Base-by-base conservation (phyloP, 1,140 invertebrate genomes). In the Aricia agestis region DNA sequence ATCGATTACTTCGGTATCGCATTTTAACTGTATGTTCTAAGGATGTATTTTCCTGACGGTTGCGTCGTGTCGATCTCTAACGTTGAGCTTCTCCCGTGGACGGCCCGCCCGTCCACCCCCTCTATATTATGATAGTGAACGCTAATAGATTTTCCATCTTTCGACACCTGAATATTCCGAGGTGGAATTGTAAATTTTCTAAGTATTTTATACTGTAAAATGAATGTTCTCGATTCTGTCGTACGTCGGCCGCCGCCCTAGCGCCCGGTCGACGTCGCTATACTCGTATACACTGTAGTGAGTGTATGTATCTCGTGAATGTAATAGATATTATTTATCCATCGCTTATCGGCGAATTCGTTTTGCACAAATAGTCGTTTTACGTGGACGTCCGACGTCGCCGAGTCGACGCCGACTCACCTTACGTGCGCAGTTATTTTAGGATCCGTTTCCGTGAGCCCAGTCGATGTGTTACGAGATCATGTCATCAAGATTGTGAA, bases 141-240 rank as follows among this genome's bases (percentile, higher is more conserved):
- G 74, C 76, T 74, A 72, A 69, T 76, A 75, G 68, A 69, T 70
- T 72, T 65, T 78, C 79, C 78, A 76, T 76, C 77, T 79, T 75
- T 76, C 74, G 71, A 79, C 79, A 45, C 72, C 72, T 80, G 79
- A 81, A 77, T 82, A 76, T 82, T 71, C 68, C 81, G 81, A 85
- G 82, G 77, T 83, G 83, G 80, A 82, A 84, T 84, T 87, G 86
- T 90, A 87, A 85, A 90, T 90, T 90, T 87, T 88, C 86, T 90
- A 90, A 86, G 84, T 87, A 84, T 90, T 90, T 90, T 88, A 83
- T 90, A 88, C 84, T 85, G 86, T 87, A 85, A 86, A 84, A 83
- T 86, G 78, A 83, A 81, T 82, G 82, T 85, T 83, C 83, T 83
- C 81, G 81, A 84, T 78, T 81, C 83, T 81, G 83, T 85, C 78